Evolutionary conservation across 2,113 vertebrate genomes (phyloP).

Genomic region (Tapirus terrestris): DNA sequence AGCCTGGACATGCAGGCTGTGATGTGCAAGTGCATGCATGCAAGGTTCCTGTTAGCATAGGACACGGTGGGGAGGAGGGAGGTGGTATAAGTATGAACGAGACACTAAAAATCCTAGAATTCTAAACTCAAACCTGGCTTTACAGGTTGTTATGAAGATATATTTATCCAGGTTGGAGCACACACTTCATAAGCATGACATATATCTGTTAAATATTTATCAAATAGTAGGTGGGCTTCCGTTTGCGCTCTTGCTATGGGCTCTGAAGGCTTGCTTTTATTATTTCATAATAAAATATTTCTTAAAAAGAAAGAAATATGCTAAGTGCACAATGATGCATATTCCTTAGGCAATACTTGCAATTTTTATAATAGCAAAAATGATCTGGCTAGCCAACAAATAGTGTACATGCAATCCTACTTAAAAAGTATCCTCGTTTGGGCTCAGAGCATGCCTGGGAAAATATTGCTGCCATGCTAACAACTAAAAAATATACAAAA

Average conservation of each 20-base stretch:
- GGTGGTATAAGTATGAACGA: background rate
- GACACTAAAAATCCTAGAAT: background rate
- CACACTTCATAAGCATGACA: background rate
- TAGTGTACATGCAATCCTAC: background rate
- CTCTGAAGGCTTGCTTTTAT: background rate
- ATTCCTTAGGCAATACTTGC: background rate
- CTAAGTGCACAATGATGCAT: background rate
- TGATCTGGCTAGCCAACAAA: background rate
- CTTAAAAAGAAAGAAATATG: background rate
- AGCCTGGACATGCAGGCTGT: background rate
- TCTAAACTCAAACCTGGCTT: background rate
- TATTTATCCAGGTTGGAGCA: background rate
- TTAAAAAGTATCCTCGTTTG: background rate
- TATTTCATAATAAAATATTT: background rate
- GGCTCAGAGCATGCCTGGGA: background rate
- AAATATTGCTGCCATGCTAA: background rate
- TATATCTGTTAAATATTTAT: background rate
- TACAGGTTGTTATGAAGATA: background rate
- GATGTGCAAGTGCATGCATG: background rate
- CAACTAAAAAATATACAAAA: background rate
- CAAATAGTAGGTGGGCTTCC: background rate
- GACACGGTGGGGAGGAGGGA: too few species aligned
- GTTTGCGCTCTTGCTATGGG: background rate
- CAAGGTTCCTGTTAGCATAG: background rate
- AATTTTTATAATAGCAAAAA: constrained; percentile 1